Base-by-base conservation (phyloP, 2,113 vertebrate species). In the Thomomys bottae region DNA sequence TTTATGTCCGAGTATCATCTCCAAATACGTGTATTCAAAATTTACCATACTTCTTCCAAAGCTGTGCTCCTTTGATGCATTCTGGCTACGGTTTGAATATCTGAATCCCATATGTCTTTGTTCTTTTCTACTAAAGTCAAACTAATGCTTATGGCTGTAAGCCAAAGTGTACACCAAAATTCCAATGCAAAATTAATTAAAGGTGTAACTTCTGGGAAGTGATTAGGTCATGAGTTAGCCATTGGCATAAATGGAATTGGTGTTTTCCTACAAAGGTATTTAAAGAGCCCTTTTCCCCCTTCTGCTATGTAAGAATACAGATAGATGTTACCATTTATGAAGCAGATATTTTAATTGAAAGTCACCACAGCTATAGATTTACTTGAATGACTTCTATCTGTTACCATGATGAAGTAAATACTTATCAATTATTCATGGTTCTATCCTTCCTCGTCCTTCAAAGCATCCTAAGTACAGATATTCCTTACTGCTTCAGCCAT, bases 271-370 rank as follows among this genome's bases (percentile, higher is more conserved):
- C 64, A 78, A 38, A 12, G 3, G 2, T 10, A 8, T 12, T 11
- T 1, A 36, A 4, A 9, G 38, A 64, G 30, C 0, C 54, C 15
- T 3, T 40, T 54, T 77, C 9, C 20, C 0, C 12, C 11, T 38
- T 34, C 20, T 24, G 2, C 4, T 6, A 11, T 42, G 24, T n/a
- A 24, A 28, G 28, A 4, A 42, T 7, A 40, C 4, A 32, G 54
- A 9, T 49, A n/a, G 40, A 54, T 30, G 23, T 30, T 6, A 0
- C 15, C 7, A 34, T n/a, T 28, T 66, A 7, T 72, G 66, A 79
- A 34, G 18, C 7, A n/a, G 40, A 6, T 70, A 64, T 89, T 85
- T 28, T 28, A 61, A n/a, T 45, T 21, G 40, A 77, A 81, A 82
- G 26, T 21, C 42, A 7, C 77, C 6, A n/a, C 45, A 9, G 11